Conservation (phyloP, 2,113 vertebrate species). For the Sinocyclocheilus anshuiensis region DNA sequence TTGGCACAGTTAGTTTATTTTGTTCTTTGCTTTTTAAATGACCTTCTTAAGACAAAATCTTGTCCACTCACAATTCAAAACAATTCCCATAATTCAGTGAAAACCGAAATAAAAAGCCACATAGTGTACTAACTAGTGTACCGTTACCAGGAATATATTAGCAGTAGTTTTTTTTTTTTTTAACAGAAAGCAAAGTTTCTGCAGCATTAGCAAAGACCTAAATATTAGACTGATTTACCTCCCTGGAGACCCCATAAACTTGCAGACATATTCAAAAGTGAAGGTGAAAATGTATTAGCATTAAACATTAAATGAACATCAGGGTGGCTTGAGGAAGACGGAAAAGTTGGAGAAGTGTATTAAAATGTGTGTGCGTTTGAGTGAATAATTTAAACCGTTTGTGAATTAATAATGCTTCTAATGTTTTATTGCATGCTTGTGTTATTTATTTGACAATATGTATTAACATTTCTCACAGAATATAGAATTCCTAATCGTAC, state of each 20-base stretch:
- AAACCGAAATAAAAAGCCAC: neutral
- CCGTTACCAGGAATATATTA: neutral
- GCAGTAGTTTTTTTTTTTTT: neutral
- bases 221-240: slow-evolving; percentile 38
- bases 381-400: slow-evolving; percentile 71
- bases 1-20: too few species aligned
- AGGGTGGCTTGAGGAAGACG: slow-evolving; percentile 56
- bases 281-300: slow-evolving; percentile 67
- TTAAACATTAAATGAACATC: slow-evolving; percentile 69
- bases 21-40: too few species aligned
- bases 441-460: slow-evolving; percentile 54
- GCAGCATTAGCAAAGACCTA: neutral
- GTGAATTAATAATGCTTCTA: slow-evolving; percentile 73
- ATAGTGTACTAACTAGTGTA: neutral
- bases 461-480: slow-evolving; percentile 24
- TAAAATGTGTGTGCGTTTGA: slow-evolving; percentile 68
- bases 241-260: slow-evolving; percentile 37
- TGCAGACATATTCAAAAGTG: slow-evolving; percentile 56
- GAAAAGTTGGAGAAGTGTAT: slow-evolving; percentile 69
- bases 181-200: neutral
- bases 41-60: too few species aligned
- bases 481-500: slow-evolving; percentile 5
- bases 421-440: slow-evolving; percentile 70
- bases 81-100: neutral
- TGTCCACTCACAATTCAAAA: neutral